Evolutionary conservation across 1,140 invertebrate species (phyloP), one percentile per base, ranked within the genome.

Genomic region (Glossosoma conforme): DNA sequence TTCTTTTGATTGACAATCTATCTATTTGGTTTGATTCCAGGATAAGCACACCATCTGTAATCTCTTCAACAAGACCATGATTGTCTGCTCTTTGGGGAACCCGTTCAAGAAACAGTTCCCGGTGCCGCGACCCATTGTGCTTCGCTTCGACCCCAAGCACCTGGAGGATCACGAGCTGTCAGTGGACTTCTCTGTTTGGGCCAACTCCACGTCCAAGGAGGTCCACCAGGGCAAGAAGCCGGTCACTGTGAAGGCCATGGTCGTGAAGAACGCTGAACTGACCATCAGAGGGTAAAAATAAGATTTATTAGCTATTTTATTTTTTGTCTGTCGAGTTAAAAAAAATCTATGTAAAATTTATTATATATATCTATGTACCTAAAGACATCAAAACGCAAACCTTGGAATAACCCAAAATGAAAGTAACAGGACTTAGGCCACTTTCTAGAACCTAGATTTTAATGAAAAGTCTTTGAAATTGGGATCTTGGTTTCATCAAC

Each of bases 171-270:
- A 78, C 21, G 83, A 87, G 62, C 77, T 77, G 0, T 72, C 79
- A 24, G 70, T 96, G 10, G 64, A 77, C 19, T 89, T 95, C 62
- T 64, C 74, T 2, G 77, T 92, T 1, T 86, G 84, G 69, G 85
- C 84, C 0, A 94, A 95, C 70, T 93, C 93, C n/a, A 93, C 91
- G 4, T 93, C 86, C 0, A 79, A 80, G 51, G 82, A 89, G 65
- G 58, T 75, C 15, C 77, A 70, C 61, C 66, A 67, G 44, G 71
- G 60, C 66, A 86, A 70, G 30, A 74, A 80, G 62, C 68, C 77
- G 1, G 65, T 77, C 2, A 44, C 65, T 62, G 55, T 75, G 80
- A 42, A 71, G 24, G 84, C 88, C 1, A 74, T 78, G 18, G 84
- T 97, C 19, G 77, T 91, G 9, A 89, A 89, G 58, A 80, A 82